These are phyloP conservation scores for Dascyllus trimaculatus DNA, from an alignment of 2,113 vertebrate species.

Conservation along the genomic window DNA sequence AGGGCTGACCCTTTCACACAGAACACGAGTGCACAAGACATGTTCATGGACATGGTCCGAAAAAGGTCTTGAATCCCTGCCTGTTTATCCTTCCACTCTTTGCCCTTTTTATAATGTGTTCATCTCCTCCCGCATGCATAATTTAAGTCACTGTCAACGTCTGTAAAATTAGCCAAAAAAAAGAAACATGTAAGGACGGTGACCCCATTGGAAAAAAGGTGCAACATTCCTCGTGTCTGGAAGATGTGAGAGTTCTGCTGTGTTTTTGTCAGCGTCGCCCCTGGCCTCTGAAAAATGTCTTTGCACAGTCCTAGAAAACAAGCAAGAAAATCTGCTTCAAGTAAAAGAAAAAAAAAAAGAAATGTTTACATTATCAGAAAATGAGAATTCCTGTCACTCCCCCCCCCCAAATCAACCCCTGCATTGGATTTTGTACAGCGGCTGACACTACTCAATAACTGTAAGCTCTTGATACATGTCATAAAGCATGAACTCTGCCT, in stretches of 20 bases:
- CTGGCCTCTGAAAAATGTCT: conserved; percentile 11
- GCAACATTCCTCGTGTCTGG: not conserved
- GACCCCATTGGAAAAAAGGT: conserved; percentile 40
- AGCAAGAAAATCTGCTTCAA: conserved; percentile 16
- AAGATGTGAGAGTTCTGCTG: not conserved
- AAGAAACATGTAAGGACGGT: conserved; percentile 35
- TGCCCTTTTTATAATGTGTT: conserved; percentile 53
- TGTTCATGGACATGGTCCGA: conserved; percentile 43
- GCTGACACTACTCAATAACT: conserved; percentile 77
- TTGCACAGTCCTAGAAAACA: conserved; percentile 13
- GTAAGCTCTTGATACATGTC: conserved; percentile 85
- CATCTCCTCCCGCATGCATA: conserved; percentile 58
- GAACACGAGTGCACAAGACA: conserved; percentile 43
- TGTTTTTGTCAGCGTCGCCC: conserved; percentile 6
- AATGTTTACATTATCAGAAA: conserved; percentile 30
- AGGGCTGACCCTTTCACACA: conserved; percentile 61
- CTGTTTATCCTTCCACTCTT: conserved; percentile 61
- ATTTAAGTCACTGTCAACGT: conserved; percentile 52
- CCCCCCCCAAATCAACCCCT: conserved; percentile 23
- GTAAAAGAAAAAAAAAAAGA: not conserved
- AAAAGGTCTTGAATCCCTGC: conserved; percentile 32
- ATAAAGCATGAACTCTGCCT: conserved; percentile 86
- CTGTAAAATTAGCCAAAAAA: conserved; percentile 32
- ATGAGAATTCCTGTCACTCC: conserved; percentile 12
- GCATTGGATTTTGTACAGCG: conserved; percentile 53